phyloP scores from a whole-genome alignment of 1,140 invertebrate species.

The Drosophila pectinifera region DNA sequence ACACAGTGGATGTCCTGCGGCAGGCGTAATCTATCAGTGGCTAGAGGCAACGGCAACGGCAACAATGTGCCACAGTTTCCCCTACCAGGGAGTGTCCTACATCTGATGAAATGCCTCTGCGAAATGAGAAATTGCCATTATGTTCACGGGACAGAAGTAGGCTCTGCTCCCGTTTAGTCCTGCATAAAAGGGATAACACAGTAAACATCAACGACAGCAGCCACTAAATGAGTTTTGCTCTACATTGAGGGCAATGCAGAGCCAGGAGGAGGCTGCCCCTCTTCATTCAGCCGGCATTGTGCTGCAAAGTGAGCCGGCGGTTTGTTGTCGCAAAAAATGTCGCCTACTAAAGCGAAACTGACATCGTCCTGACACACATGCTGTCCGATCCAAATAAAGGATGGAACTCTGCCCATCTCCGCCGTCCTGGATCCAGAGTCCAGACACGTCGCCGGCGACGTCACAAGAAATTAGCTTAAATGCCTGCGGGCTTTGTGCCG shows the following conservation, averaged over 20 bases:
- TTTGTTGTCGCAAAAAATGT: conserved; percentile 48
- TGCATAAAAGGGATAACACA: conserved; percentile 52
- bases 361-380: conserved; percentile 33
- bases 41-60: conserved; percentile 29
- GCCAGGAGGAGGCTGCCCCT: conserved; percentile 16
- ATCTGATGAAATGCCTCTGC: conserved; percentile 51
- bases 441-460: conserved; percentile 27
- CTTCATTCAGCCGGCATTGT: conserved; percentile 35
- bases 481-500: conserved; percentile 24
- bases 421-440: conserved; percentile 4
- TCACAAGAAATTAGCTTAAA: conserved; percentile 53
- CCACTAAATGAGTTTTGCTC: conserved; percentile 53
- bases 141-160: conserved; percentile 34
- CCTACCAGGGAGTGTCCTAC: conserved; percentile 32
- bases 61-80: conserved; percentile 41
- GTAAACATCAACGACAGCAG: conserved; percentile 43
- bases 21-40: conserved; percentile 46
- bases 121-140: conserved; percentile 50
- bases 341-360: conserved; percentile 19
- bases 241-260: conserved; percentile 45
- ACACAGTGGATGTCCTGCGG: conserved; percentile 33
- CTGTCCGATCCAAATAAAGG: conserved; percentile 14
- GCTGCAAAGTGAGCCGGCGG: conserved; percentile 39
- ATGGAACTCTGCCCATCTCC: conserved; percentile 7
- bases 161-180: conserved; percentile 46